Evolutionary conservation across 2,888 invertebrate genomes (phyloP).

Genomic region (Cheilosia soror): DNA sequence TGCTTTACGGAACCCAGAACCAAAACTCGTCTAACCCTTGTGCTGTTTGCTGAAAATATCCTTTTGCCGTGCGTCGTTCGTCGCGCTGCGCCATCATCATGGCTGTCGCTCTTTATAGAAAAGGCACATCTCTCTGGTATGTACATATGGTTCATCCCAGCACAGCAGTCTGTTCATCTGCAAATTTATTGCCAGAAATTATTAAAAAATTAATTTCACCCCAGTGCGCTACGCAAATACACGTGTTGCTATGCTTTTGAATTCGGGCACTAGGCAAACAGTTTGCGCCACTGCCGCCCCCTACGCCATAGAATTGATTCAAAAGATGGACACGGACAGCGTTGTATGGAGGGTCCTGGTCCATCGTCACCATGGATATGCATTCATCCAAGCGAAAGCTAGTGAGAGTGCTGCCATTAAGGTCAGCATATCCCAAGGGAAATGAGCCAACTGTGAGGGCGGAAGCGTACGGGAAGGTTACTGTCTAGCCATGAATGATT

Average conservation of each 20-base stretch:
- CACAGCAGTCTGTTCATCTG: slow-evolving; percentile 69
- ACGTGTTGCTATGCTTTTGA: slow-evolving; percentile 77
- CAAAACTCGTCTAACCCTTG: slow-evolving; percentile 54
- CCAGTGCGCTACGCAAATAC: slow-evolving; percentile 76
- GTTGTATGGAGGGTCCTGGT: neutral
- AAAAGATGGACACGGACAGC: slow-evolving; percentile 54
- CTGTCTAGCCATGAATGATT: slow-evolving; percentile 81
- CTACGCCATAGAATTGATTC: slow-evolving; percentile 23
- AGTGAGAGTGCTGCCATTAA: slow-evolving; percentile 49
- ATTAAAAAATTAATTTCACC: slow-evolving; percentile 78
- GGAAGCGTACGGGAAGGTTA: slow-evolving; percentile 26
- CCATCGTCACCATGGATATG: slow-evolving; percentile 67
- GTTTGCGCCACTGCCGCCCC: slow-evolving; percentile 26
- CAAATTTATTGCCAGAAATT: slow-evolving; percentile 77
- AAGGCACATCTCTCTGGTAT: neutral
- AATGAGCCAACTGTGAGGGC: slow-evolving; percentile 29
- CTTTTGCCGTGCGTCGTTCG: slow-evolving; percentile 28
- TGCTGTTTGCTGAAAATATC: slow-evolving; percentile 60
- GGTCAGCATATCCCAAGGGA: slow-evolving; percentile 57
- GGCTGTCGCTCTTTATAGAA: slow-evolving; percentile 6
- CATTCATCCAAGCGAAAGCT: slow-evolving; percentile 43
- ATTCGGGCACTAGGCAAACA: slow-evolving; percentile 74
- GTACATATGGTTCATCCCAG: slow-evolving; percentile 43
- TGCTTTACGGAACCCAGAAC: slow-evolving; percentile 55
- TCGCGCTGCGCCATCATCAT: neutral